These are phyloP conservation scores for Halcyon smyrnensis DNA, from an alignment of 2,797 vertebrate genomes.

Conservation along the genomic window DNA sequence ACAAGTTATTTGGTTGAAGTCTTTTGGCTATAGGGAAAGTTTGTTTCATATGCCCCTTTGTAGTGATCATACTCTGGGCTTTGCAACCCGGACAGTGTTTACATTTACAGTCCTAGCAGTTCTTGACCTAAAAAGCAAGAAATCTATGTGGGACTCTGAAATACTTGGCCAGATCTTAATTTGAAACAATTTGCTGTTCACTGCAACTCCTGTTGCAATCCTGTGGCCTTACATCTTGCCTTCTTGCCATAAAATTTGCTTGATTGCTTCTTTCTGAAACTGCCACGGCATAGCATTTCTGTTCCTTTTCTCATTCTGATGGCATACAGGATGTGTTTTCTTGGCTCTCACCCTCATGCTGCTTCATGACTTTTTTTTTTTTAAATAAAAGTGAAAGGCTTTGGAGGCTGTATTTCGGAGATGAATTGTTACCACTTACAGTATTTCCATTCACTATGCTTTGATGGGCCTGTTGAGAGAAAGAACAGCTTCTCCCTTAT, in stretches of 20 bases:
- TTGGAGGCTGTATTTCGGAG: constrained; percentile 63
- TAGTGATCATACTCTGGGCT: not conserved
- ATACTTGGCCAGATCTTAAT: constrained; percentile 16
- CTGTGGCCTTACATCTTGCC: constrained; percentile 7
- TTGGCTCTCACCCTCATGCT: constrained; percentile 62
- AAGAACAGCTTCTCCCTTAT: constrained; percentile 55
- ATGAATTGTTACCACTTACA: constrained; percentile 68
- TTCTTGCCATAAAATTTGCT: constrained; percentile 57
- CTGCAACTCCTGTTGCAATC: constrained; percentile 35
- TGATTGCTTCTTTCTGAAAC: constrained; percentile 54
- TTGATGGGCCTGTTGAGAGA: constrained; percentile 62
- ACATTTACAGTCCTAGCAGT: not conserved
- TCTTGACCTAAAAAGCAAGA: constrained; percentile 9
- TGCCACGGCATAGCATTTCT: constrained; percentile 50
- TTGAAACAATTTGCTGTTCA: constrained; percentile 46
- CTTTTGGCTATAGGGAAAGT: not conserved
- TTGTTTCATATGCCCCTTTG: not conserved
- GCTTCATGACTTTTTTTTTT: constrained; percentile 53
- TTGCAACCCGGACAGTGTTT: not conserved
- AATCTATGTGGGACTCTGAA: not conserved
- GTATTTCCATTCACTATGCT: constrained; percentile 67
- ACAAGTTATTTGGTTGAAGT: not conserved
- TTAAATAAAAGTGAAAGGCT: constrained; percentile 63
- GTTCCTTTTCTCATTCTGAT: constrained; percentile 64
- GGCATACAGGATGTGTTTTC: constrained; percentile 61